Evolutionary conservation across 2,113 vertebrate genomes (phyloP), one percentile per base, ranked within the genome.

Genomic region (Clupea harengus): DNA sequence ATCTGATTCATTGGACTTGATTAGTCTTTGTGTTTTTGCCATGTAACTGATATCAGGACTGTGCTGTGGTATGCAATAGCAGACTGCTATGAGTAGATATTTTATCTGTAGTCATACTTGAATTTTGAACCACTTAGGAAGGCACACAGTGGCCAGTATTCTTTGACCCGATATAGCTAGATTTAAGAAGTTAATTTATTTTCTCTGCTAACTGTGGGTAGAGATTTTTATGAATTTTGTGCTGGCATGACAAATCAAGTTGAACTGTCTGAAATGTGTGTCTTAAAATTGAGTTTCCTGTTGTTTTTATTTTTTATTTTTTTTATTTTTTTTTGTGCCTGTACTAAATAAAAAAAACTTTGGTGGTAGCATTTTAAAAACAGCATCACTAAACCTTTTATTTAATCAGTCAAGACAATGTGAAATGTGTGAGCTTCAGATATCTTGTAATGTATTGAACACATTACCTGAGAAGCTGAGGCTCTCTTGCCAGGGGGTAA

Each of bases 181-280:
- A 32, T 78, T 78, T 78, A 78, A 44, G 39, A 39, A 32, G 13
- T 78, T 78, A 78, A 78, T 39, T 78, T 78, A 78, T 78, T 39
- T 75, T 75, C 72, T 39, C 28, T 75, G 10, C 15, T 39, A 32
- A 32, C 64, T 72, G 64, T 72, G 13, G 72, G 13, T 75, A 75
- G 25, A 75, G 28, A 39, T 75, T 75, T 49, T 39, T 78, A 78
- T 78, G 72, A 10, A 78, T 39, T 39, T 39, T 39, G 72, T 78
- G 72, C 11, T 78, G 28, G 72, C 72, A 78, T 78, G 72, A 78
- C 72, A 39, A 78, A 78, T 78, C 72, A 78, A 78, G 39, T 39
- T 39, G 13, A 78, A 39, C 13, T 32, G 28, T 78, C 28, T 17
- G 20, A 39, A 78, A 75, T 75, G 72, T 78, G 72, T 39, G 17